Percentiles rank a stretch among this genome's conserved stretches.
Evolutionary conservation across 1,140 invertebrate species (phyloP).

Genomic region (Plectus sambesii): DNA sequence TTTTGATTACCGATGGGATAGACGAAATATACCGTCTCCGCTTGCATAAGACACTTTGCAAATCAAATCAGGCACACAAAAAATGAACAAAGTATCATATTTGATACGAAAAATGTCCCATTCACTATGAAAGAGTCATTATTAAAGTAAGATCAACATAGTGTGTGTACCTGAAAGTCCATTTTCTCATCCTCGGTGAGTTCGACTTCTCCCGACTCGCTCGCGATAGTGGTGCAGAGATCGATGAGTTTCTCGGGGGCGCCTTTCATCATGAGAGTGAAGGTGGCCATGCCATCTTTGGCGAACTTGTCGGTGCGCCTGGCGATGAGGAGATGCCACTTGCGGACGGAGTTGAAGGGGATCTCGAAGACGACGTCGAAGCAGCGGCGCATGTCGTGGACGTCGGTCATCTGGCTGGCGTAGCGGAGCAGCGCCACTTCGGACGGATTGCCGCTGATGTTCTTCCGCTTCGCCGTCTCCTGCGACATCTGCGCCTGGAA

Average conservation of each 20-base stretch:
- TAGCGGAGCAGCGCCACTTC: conserved; percentile 32
- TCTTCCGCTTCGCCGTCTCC: conserved; percentile 15
- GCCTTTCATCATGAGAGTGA: conserved; percentile 35
- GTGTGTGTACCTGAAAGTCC: conserved; percentile 30
- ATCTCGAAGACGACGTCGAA: conserved; percentile 35
- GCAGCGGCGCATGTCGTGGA: conserved; percentile 21
- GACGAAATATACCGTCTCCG: too few species aligned
- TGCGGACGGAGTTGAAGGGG: conserved; percentile 40
- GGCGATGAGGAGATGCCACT: conserved; percentile 37
- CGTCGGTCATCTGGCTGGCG: conserved; percentile 25
- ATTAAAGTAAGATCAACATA: too few species aligned
- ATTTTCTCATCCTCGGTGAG: conserved; percentile 21
- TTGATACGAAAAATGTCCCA: too few species aligned
- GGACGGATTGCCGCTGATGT: conserved; percentile 32
- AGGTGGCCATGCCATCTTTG: conserved; percentile 20
- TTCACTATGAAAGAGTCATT: too few species aligned
- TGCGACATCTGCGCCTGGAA: conserved; percentile 9
- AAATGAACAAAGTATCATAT: too few species aligned
- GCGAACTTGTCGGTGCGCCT: conserved; percentile 46
- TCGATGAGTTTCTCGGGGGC: conserved; percentile 37
- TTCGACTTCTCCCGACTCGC: conserved; percentile 18
- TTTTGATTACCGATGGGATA: too few species aligned
- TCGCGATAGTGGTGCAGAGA: conserved; percentile 26
- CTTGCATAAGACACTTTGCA: too few species aligned
- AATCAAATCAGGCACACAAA: too few species aligned